A percentile compares a stretch with the other conserved stretches of the same genome.
These are phyloP conservation scores for Eublepharis macularius DNA, from an alignment of 2,113 vertebrate genomes.

Conservation along the genomic window DNA sequence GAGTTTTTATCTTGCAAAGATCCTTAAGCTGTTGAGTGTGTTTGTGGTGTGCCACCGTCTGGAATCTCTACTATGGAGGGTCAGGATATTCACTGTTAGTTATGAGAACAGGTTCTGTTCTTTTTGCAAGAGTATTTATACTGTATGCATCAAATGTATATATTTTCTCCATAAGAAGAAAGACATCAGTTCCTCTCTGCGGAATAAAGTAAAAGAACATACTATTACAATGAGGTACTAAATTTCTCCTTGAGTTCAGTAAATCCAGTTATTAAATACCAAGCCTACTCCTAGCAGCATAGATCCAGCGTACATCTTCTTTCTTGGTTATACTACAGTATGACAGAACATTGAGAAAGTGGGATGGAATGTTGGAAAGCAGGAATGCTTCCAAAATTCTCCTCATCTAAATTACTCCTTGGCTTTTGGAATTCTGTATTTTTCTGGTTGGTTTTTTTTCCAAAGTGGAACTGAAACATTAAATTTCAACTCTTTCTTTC, in stretches of 20 bases:
- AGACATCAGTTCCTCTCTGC: not conserved
- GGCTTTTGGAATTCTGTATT: no score
- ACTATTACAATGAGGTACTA: not conserved
- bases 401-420: no score
- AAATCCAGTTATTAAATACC: not conserved
- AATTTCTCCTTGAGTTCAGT: not conserved
- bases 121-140: not conserved
- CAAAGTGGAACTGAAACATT: no score
- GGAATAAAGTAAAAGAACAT: not conserved
- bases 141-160: no score
- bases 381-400: no score
- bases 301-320: not conserved
- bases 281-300: not conserved
- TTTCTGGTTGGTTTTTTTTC: no score
- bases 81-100: not conserved
- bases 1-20: not conserved
- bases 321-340: not conserved
- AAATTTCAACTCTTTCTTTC: no score
- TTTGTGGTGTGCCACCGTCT: not conserved
- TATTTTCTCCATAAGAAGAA: not conserved
- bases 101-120: not conserved
- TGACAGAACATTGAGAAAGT: not conserved
- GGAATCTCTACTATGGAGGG: not conserved
- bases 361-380: no score
- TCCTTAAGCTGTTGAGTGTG: not conserved